Conservation (phyloP, 2,113 vertebrate species). For the Microtus richardsoni region DNA sequence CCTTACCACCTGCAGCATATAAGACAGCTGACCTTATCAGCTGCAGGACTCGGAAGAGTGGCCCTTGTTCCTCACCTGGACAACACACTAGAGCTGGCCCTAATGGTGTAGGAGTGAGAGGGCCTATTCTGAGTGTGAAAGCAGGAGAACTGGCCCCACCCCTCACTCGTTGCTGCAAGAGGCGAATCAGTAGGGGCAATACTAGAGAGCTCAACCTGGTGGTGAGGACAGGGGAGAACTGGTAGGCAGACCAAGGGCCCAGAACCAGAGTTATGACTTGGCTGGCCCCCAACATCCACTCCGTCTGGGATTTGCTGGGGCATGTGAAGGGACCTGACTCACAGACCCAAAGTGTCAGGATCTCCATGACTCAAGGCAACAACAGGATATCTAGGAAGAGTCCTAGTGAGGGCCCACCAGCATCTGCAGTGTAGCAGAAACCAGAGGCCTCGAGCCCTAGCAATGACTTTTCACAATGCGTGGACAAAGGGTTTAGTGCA, state of each 20-base stretch:
- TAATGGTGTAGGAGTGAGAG: neutral
- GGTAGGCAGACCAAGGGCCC: no score
- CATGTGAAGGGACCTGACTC: neutral
- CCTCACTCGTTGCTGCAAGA: neutral
- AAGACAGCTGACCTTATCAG: neutral
- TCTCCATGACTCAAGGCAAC: no score
- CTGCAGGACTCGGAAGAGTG: no score
- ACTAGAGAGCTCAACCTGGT: neutral
- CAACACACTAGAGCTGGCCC: neutral
- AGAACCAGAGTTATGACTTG: neutral
- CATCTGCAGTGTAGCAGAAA: no score
- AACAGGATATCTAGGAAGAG: no score
- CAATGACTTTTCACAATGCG: no score
- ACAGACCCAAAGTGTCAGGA: neutral
- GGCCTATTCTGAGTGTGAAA: neutral
- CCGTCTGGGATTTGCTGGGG: neutral
- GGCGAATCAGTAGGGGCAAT: neutral
- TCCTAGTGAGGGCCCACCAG: no score
- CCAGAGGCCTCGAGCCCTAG: no score
- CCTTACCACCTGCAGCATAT: neutral
- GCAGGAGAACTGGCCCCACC: neutral
- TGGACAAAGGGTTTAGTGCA: no score
- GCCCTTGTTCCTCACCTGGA: neutral
- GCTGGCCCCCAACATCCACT: neutral
- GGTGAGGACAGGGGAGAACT: no score